These are phyloP conservation scores for Speoplatyrhinus poulsoni DNA, from an alignment of 2,113 vertebrate species.

Conservation along the genomic window DNA sequence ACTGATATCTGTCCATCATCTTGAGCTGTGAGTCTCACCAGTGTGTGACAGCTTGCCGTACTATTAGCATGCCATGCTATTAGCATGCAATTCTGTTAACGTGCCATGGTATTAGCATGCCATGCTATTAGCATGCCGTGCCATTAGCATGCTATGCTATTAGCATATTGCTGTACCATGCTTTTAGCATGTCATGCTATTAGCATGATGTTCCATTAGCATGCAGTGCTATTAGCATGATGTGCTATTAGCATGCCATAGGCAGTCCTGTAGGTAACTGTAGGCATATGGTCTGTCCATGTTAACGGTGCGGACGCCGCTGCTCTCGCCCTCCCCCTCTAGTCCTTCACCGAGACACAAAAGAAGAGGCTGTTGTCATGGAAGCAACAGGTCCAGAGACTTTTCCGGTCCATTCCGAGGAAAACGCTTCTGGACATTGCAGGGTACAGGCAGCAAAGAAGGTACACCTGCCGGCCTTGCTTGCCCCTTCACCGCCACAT, in stretches of 20 bases:
- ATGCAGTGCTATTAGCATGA: neutral
- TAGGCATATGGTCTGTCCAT: no score
- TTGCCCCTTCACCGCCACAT: neutral
- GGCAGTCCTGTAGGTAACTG: no score
- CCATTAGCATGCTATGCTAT: no score
- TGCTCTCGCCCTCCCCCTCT: slow-evolving; percentile 31
- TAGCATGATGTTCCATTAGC: neutral
- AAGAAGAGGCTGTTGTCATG: slow-evolving; percentile 99
- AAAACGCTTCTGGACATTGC: slow-evolving; percentile 96
- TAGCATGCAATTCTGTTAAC: no score
- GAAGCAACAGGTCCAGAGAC: slow-evolving; percentile 99
- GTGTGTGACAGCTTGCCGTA: neutral
- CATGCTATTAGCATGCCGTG: no score
- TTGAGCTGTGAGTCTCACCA: neutral
- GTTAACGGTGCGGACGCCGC: neutral
- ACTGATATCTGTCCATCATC: neutral
- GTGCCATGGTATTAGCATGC: neutral
- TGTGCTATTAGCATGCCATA: neutral
- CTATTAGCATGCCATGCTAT: neutral
- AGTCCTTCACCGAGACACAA: slow-evolving; percentile 97
- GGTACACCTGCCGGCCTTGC: no score
- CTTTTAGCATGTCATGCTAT: neutral
- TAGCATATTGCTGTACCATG: no score
- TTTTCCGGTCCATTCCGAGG: slow-evolving; percentile 97
- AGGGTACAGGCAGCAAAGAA: slow-evolving; percentile 91